Base-by-base conservation (phyloP, 1,140 invertebrate species). In the Drosophila azteca region DNA sequence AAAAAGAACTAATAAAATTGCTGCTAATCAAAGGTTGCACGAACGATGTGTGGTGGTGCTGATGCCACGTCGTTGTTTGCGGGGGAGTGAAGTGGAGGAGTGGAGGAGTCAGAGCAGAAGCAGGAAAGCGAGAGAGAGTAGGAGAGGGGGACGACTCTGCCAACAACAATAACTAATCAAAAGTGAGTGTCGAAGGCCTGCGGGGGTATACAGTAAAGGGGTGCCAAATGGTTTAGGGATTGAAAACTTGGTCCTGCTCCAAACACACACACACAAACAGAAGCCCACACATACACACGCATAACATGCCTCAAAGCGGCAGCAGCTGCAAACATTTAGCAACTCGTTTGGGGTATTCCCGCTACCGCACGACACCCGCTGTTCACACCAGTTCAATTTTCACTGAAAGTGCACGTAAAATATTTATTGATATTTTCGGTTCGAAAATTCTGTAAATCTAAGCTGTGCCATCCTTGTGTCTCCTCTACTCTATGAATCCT, bases 1-100 rank as follows among this genome's bases (percentile, higher is more conserved):
- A 69, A 24, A 59, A 24, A 24, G 6, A 80, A 58, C 48, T 44
- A 63, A 55, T 61, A 45, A 85, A 81, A 87, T 87, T 78, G 74
- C 65, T 55, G 62, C 82, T 87, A 85, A 85, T 85, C 81, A 85
- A 87, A 87, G 78, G 51, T 68, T 57, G 74, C 81, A 87, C 78
- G 81, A 85, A 87, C 77, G 60, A 78, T 81, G 65, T 65, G 51
- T n/a, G 52, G 39, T 48, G 17, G 62, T 11, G 22, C 35, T 39
- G 35, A 13, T 39, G 35, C 35, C 35, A 13, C 11, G 11, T 5
- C 35, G 35, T 3, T 39, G 11, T 39, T 39, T 39, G 35, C 35
- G 35, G 11, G 11, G 35, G 35, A 39, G 35, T 15, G 29, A 48
- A 41, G 46, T 51, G 35, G 29, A 46, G 5, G 39, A 49, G n/a